A percentile compares a stretch with the other conserved stretches of the same genome.
Evolutionary conservation across 2,797 vertebrate genomes (phyloP).

Genomic region (Pempheris klunzingeri): DNA sequence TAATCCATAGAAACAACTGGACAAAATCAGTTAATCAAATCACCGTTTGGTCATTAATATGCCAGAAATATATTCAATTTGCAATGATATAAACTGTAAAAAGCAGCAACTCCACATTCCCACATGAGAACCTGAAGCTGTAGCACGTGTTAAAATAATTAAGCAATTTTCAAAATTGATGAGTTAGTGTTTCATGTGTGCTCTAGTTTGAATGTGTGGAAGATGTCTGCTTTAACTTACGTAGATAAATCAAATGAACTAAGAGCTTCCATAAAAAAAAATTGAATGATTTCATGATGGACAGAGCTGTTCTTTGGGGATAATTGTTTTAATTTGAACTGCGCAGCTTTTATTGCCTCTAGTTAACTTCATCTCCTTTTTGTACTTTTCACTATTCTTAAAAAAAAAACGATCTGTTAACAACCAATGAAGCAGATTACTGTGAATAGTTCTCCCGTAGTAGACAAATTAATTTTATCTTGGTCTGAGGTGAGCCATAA

Average conservation of each 20-base stretch:
- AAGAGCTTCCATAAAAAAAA: background rate
- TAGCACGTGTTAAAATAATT: background rate
- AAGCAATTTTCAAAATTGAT: background rate
- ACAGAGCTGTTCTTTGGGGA: background rate
- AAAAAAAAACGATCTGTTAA: background rate
- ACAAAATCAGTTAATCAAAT: background rate
- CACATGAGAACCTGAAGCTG: background rate
- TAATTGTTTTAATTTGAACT: background rate
- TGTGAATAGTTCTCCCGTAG: background rate
- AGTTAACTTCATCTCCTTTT: constrained; percentile 4
- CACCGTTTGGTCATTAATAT: too few relatives aligned
- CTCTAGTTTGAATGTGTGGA: background rate
- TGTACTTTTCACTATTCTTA: background rate
- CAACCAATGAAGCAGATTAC: background rate
- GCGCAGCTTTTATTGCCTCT: background rate
- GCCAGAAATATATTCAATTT: background rate
- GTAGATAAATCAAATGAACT: background rate
- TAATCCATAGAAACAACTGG: background rate
- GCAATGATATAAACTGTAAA: background rate
- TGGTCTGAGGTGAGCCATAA: constrained; percentile 17
- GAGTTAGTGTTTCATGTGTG: background rate
- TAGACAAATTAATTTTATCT: constrained; percentile 35
- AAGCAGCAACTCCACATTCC: background rate
- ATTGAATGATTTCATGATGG: too few relatives aligned
- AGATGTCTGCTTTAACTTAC: background rate